phyloP scores from a whole-genome alignment of 2,797 vertebrate genomes.

The Clarias fuscus region DNA sequence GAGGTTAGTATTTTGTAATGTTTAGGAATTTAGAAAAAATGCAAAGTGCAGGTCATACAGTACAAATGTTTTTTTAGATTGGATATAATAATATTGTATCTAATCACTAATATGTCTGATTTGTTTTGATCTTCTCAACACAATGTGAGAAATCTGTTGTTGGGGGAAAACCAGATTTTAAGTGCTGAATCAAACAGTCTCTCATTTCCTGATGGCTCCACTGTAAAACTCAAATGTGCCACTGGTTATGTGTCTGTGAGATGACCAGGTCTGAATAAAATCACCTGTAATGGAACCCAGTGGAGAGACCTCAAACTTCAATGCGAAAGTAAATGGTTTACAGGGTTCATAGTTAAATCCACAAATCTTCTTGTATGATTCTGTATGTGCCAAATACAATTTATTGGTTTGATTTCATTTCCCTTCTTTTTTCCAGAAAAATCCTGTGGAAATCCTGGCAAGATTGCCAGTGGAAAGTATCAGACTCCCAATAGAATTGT shows the following conservation, averaged over 20 bases:
- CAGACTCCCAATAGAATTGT: accelerated
- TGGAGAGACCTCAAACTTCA: constrained; percentile 44
- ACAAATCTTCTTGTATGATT: background rate
- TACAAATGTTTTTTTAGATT: background rate
- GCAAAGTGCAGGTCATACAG: background rate
- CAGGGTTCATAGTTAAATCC: background rate
- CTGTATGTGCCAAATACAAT: too few relatives aligned
- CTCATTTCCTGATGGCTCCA: constrained; percentile 14
- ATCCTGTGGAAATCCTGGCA: constrained; percentile 39
- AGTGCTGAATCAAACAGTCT: accelerated
- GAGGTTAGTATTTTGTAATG: background rate
- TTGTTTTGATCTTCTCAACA: constrained; percentile 46
- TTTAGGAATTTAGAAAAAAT: background rate
- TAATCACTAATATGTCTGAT: background rate
- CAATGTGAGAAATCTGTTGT: constrained; percentile 37
- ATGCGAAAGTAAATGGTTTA: constrained; percentile 62
- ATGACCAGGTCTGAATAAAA: accelerated
- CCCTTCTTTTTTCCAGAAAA: constrained; percentile 32
- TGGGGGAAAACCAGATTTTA: constrained; percentile 31
- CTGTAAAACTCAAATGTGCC: constrained; percentile 42
- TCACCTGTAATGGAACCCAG: constrained; percentile 42
- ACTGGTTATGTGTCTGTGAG: accelerated
- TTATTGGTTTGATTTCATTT: too few relatives aligned
- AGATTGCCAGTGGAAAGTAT: accelerated
- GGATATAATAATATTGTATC: background rate